Evolutionary conservation across 2,113 vertebrate genomes (phyloP).

Genomic region (Oxygymnocypris stewartii): DNA sequence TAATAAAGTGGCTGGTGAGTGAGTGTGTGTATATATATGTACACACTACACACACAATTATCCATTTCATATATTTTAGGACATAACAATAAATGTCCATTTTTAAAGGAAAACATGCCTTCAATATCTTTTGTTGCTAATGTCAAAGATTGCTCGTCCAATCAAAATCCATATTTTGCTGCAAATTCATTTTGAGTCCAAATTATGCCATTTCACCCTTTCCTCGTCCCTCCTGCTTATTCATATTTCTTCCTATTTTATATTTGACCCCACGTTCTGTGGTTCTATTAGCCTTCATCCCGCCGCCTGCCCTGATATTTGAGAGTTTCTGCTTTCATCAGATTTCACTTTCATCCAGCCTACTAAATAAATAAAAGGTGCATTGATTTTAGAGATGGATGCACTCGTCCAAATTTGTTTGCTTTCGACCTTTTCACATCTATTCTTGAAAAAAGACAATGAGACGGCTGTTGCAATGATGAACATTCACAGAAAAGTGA

Average conservation of each 20-base stretch:
- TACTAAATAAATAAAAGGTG: background rate
- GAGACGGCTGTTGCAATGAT: background rate
- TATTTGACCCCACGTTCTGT: background rate
- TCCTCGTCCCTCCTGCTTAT: background rate
- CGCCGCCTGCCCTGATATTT: background rate
- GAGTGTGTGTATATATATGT: too few relatives aligned
- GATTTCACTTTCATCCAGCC: background rate
- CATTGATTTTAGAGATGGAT: background rate
- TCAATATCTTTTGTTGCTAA: background rate
- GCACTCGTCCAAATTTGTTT: background rate
- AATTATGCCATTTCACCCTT: background rate
- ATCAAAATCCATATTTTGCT: too few relatives aligned
- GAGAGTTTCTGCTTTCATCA: background rate
- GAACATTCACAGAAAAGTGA: background rate
- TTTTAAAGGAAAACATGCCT: background rate
- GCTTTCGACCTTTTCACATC: slow-evolving; percentile 2
- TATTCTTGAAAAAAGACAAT: background rate
- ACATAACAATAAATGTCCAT: background rate
- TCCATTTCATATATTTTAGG: background rate
- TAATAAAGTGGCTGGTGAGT: too few relatives aligned
- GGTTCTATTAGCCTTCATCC: background rate
- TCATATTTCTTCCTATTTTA: background rate
- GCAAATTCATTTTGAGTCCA: slow-evolving; percentile 22
- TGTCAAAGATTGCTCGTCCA: background rate
- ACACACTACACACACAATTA: too few relatives aligned